Evolutionary conservation across 2,113 vertebrate genomes (phyloP), one percentile per base, ranked within the genome.

Genomic region (Tetrax tetrax): DNA sequence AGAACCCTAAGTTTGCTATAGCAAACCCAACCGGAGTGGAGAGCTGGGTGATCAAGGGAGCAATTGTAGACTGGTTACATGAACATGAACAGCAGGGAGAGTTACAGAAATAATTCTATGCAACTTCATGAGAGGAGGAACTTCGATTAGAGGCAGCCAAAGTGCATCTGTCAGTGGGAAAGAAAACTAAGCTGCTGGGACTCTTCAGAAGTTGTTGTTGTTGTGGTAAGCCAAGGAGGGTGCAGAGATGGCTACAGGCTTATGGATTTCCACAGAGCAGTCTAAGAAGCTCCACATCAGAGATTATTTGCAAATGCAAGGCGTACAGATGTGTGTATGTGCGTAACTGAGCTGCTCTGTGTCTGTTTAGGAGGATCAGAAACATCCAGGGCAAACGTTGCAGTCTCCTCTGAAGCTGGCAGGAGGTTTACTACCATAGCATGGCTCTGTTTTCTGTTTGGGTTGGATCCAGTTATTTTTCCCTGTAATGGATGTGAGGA

Each of bases 61-160:
- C 6, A 10, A 50, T 4, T 91, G 59, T 33, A 82, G 57, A 61
- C 37, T 57, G 35, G 70, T 93, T 75, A 95, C 90, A 53, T 68
- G 29, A 80, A 66, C 13, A 7, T 59, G 54, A 68, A 74, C 7
- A 3, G n/a, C n/a, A 47, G 75, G 54, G 24, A 87, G 35, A 85
- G 51, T 83, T 77, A 77, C 74, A 75, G 88, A 90, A 96, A 89
- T 94, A 91, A 88, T 81, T 84, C 68, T 68, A 19, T 35, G 63
- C 53, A 51, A 38, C 31, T 85, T 87, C 85, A 66, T 6, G 17
- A 85, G 80, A 87, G 59, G 41, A 94, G n/a, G 63, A 75, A 8
- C 57, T 89, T 92, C 12, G 10, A 59, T 91, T 60, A 91, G 94
- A 69, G 59, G 60, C 83, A 85, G 68, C 20, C 57, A 13, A 85